A percentile compares a stretch with the other conserved stretches of the same genome.
Conservation (phyloP, 1,140 invertebrate species). For the Trigoniulus corallinus region DNA sequence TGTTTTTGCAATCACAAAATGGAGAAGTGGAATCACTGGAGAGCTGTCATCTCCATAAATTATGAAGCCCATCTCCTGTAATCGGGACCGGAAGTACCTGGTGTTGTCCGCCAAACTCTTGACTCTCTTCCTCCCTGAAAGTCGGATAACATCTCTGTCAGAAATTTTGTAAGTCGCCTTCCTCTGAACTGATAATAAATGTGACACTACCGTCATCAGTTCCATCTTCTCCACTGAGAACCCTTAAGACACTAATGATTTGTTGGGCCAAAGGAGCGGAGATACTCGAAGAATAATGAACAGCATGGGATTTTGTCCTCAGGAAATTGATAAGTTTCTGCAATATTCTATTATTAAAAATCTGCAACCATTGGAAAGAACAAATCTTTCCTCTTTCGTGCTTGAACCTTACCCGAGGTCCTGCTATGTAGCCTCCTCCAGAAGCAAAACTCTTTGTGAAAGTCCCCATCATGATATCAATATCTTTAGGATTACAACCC, state of each 20-base stretch:
- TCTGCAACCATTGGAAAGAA: too few species aligned
- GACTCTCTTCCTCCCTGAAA: conserved; percentile 14
- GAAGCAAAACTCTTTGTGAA: conserved; percentile 91
- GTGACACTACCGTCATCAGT: conserved; percentile 40
- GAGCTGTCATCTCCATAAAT: conserved; percentile 35
- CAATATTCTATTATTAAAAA: too few species aligned
- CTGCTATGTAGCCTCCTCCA: conserved; percentile 94
- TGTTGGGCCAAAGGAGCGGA: conserved; percentile 77
- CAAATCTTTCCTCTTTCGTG: too few species aligned
- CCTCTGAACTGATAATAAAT: too few species aligned
- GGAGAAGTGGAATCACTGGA: conserved; percentile 35
- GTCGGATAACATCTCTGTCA: too few species aligned
- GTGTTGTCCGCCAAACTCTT: conserved; percentile 13
- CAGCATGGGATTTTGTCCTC: conserved; percentile 62
- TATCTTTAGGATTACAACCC: conserved; percentile 60
- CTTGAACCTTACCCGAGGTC: conserved; percentile 65
- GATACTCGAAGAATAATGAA: conserved; percentile 75
- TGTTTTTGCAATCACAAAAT: conserved; percentile 18
- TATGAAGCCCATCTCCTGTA: conserved; percentile 35
- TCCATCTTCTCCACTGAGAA: conserved; percentile 73
- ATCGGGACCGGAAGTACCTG: conserved; percentile 27
- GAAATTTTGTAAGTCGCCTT: background rate
- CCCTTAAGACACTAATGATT: conserved; percentile 72
- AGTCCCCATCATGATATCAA: conserved; percentile 96
- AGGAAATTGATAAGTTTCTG: conserved; percentile 64